Evolutionary conservation across 2,888 invertebrate species (phyloP).

Genomic region (Pheosia gnoma): DNA sequence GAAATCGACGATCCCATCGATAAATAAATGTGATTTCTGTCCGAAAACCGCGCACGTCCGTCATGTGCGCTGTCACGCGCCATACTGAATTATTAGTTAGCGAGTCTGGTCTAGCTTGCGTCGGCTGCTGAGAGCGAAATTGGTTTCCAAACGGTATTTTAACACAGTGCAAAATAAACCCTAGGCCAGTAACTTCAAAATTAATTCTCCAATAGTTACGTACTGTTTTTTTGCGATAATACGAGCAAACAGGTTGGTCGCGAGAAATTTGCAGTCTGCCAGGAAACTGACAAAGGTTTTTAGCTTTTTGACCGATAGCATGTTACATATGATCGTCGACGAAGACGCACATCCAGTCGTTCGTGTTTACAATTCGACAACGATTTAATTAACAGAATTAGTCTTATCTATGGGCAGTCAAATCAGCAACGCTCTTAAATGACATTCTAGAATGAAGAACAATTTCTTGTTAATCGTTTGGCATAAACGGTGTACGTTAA

Average conservation of each 20-base stretch:
- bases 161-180: constrained; percentile 50
- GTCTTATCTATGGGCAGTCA: no score
- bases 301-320: constrained; percentile 60
- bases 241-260: constrained; percentile 64
- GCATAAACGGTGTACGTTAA: background rate
- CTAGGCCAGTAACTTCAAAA: constrained; percentile 47
- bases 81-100: constrained; percentile 76
- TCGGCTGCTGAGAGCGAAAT: constrained; percentile 76
- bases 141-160: constrained; percentile 58
- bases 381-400: background rate
- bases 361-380: background rate
- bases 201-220: constrained; percentile 46
- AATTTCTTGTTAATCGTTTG: background rate
- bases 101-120: constrained; percentile 52
- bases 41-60: constrained; percentile 51
- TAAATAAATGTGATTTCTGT: constrained; percentile 38
- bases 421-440: no score
- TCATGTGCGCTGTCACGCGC: constrained; percentile 68
- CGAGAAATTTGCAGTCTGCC: constrained; percentile 69
- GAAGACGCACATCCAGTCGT: background rate
- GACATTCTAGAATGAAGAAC: background rate
- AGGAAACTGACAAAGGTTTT: constrained; percentile 61
- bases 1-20: constrained; percentile 56
- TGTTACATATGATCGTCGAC: background rate
- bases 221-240: constrained; percentile 51